phyloP scores from a whole-genome alignment of 2,113 vertebrate genomes.

The Glaucidium brasilianum region DNA sequence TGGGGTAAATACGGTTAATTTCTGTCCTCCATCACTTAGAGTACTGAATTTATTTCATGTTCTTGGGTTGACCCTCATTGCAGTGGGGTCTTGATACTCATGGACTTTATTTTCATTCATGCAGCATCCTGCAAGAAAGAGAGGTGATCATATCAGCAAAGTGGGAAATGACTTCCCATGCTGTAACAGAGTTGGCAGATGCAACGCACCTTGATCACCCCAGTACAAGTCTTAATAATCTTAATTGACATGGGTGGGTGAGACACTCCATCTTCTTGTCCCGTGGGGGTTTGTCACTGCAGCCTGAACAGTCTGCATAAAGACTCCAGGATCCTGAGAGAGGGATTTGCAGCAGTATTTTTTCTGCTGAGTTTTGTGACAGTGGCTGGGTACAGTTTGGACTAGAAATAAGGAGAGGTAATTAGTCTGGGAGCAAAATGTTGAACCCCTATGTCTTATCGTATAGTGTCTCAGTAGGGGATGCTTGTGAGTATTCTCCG shows the following conservation, averaged over 20 bases:
- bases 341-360: neutral
- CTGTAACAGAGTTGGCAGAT: neutral
- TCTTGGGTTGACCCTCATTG: neutral
- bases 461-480: accelerated
- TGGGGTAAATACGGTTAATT: neutral
- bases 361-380: neutral
- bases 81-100: neutral
- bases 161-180: neutral
- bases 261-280: neutral
- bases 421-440: neutral
- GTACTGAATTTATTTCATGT: neutral
- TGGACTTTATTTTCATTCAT: neutral
- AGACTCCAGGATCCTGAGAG: neutral
- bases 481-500: neutral
- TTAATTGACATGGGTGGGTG: neutral
- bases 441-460: neutral
- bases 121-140: neutral
- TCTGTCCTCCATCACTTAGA: neutral
- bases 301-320: neutral
- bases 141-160: neutral
- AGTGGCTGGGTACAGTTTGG: neutral
- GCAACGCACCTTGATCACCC: neutral
- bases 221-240: neutral
- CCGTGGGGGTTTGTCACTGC: accelerated
- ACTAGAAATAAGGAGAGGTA: neutral